Percentiles rank a stretch among this genome's conserved stretches.
These are phyloP conservation scores for Rhea americana DNA, from an alignment of 2,113 vertebrate genomes.

Conservation along the genomic window DNA sequence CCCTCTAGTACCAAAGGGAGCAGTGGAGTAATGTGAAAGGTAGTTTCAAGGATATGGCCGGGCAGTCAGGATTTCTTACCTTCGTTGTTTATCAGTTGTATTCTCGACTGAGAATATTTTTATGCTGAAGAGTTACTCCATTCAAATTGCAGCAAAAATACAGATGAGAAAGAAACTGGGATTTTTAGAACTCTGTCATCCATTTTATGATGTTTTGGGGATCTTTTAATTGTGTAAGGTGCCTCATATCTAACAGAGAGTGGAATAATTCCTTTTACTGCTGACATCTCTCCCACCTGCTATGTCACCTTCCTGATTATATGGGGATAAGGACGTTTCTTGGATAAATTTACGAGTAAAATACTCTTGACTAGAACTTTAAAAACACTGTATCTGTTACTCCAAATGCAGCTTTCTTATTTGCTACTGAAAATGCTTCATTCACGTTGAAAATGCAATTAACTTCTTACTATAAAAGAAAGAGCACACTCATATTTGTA, in stretches of 20 bases:
- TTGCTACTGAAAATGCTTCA: not conserved
- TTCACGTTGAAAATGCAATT: not conserved
- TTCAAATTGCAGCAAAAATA: not conserved
- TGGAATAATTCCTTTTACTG: not conserved
- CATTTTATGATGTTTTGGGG: not conserved
- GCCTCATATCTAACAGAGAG: not conserved
- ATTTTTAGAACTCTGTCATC: not conserved
- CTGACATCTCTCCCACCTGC: not conserved
- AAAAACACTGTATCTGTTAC: not conserved
- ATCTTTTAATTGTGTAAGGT: not conserved
- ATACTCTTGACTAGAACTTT: not conserved
- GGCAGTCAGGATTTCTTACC: not conserved
- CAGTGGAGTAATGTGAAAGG: not conserved
- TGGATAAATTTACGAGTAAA: not conserved
- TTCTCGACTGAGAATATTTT: not conserved
- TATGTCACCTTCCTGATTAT: not conserved
- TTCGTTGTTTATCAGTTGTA: not conserved
- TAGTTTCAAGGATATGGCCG: not conserved
- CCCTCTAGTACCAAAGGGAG: rapidly evolving
- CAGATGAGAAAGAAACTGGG: not conserved
- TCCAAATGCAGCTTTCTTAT: not conserved
- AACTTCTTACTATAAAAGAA: not conserved
- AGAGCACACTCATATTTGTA: not conserved
- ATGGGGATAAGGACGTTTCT: not conserved
- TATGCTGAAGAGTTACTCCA: not conserved